Base-by-base conservation (phyloP, 1,140 invertebrate genomes). In the Lepidotrigona ventralis region DNA sequence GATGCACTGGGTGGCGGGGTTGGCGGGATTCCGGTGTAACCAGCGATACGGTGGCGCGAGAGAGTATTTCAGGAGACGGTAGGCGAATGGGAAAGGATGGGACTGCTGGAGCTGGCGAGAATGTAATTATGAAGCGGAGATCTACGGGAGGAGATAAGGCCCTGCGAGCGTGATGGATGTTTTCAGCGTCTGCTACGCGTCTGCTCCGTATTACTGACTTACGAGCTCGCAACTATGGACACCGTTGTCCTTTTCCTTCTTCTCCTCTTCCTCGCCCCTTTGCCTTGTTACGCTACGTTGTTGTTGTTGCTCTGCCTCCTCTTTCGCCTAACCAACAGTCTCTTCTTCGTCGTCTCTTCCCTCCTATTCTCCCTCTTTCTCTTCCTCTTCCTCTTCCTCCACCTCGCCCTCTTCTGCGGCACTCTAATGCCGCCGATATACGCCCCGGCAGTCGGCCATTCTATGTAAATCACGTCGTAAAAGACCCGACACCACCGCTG, bases 81-180 rank as follows among this genome's bases (percentile, higher is more conserved):
- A 80, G 79, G 69, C 78, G 60, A 74, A 29, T 21, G 33, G 29
- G 68, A 64, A 58, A 81, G 75, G 82, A n/a, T 46, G 66, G 79
- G 83, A 58, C 72, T 79, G 81, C 64, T 73, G 79, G 89, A 88
- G 85, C 89, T 88, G 88, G 90, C 89, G 92, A 92, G 92, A 92
- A 92, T 93, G 92, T 94, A 94, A 94, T 94, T 94, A 94, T 93
- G 92, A 93, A 92, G 92, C 92, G 88, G 91, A 93, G 94, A 94
- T 94, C 91, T 88, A 91, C 92, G 90, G 90, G 86, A 88, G 88
- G 90, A 94, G 93, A 94, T 94, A 94, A 91, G 86, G 87, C 86
- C 89, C 90, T 88, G 85, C 90, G 89, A 91, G 90, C 89, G 93
- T 94, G 94, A 94, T 94, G 93, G 93, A 94, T 94, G 93, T 93